phyloP scores from a whole-genome alignment of 2,797 vertebrate genomes.

The Columba guinea region DNA sequence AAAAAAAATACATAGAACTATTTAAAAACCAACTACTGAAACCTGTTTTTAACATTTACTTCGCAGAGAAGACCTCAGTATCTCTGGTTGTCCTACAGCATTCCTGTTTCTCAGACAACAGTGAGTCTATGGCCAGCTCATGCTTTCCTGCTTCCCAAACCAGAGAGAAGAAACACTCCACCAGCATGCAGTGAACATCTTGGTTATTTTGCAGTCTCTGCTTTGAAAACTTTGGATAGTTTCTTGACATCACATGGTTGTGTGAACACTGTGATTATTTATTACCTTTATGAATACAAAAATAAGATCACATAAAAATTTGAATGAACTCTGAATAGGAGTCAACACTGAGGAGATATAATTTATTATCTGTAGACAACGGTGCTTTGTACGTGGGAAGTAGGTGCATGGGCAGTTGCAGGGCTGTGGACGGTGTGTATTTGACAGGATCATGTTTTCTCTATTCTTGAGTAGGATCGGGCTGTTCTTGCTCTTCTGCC shows the following conservation, averaged over 20 bases:
- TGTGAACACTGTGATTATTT: neutral
- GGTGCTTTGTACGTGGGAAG: neutral
- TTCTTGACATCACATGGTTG: neutral
- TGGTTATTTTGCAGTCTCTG: neutral
- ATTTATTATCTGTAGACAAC: neutral
- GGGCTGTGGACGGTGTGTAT: rapidly evolving
- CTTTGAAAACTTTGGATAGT: neutral
- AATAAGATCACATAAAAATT: neutral
- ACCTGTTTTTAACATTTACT: neutral
- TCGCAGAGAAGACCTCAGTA: neutral
- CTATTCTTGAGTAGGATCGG: neutral
- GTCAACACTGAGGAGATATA: neutral
- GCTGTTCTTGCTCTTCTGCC: neutral
- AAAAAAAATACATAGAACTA: neutral
- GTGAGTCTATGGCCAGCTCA: neutral
- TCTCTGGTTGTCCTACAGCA: neutral
- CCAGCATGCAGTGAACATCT: neutral
- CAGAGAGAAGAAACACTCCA: neutral
- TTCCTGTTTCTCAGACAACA: neutral
- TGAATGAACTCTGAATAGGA: neutral
- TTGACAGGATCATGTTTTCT: neutral
- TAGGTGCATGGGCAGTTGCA: neutral
- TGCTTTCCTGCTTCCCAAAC: neutral
- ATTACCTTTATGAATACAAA: neutral
- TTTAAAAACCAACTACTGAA: neutral